Evolutionary conservation across 2,113 vertebrate genomes (phyloP).

Genomic region (Phyllopteryx taeniolatus): DNA sequence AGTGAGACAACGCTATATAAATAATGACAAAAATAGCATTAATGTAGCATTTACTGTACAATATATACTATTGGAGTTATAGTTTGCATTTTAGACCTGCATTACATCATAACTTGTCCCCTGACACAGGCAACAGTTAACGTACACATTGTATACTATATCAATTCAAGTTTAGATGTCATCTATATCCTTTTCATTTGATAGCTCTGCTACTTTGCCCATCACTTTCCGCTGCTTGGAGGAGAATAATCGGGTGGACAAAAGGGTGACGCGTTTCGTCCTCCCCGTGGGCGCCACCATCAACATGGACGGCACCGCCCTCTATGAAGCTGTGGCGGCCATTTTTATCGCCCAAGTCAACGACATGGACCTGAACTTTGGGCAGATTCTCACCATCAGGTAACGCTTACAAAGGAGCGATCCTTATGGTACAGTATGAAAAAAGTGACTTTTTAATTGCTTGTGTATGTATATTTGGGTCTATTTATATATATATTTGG

Average conservation of each 20-base stretch:
- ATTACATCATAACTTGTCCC: too few species aligned
- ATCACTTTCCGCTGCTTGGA: conserved; percentile 96
- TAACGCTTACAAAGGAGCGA: conserved; percentile 43
- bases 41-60: too few species aligned
- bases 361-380: conserved; percentile 93
- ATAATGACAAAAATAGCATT: too few species aligned
- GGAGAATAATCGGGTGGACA: conserved; percentile 89
- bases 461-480: background rate
- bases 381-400: conserved; percentile 98
- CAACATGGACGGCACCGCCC: conserved; percentile 95
- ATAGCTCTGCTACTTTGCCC: conserved; percentile 91
- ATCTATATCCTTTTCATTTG: background rate
- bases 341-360: conserved; percentile 99
- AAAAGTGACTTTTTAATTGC: background rate
- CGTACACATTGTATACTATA: background rate
- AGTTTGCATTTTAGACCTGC: too few species aligned
- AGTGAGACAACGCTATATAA: too few species aligned
- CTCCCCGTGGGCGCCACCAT: conserved; percentile 94
- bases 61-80: too few species aligned
- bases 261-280: conserved; percentile 89
- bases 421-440: background rate
- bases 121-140: too few species aligned
- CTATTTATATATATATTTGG: too few species aligned
- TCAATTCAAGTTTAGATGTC: background rate
- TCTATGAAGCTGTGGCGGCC: conserved; percentile 93